A percentile compares a stretch with the other conserved stretches of the same genome.
Evolutionary conservation across 2,888 invertebrate species (phyloP).

Genomic region (Pseudococcus viburni): DNA sequence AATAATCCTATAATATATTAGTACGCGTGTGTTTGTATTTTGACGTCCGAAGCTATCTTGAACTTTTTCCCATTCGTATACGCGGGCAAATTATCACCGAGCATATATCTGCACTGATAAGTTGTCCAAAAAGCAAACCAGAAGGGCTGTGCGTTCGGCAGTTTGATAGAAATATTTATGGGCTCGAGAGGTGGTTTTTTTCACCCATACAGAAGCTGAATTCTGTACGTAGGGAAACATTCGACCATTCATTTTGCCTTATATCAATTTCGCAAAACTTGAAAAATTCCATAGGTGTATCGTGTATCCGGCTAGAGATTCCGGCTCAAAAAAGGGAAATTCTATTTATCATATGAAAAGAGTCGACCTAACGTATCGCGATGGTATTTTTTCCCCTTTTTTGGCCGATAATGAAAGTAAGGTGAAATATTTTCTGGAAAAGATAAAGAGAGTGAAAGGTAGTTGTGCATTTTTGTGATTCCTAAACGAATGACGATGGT

Average conservation of each 20-base stretch:
- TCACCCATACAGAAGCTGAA: background rate
- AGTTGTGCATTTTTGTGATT: background rate
- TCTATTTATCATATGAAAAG: conserved; percentile 29
- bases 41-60: background rate
- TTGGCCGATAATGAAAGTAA: background rate
- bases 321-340: background rate
- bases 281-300: conserved; percentile 9
- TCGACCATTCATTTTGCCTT: background rate
- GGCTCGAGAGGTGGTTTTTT: background rate
- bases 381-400: background rate
- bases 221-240: background rate
- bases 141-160: background rate
- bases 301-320: background rate
- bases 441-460: background rate
- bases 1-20: background rate
- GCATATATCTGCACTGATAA: background rate
- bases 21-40: background rate
- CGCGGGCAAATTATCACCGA: background rate
- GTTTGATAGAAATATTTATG: conserved; percentile 38
- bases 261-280: conserved; percentile 21
- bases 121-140: background rate
- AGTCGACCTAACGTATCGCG: background rate
- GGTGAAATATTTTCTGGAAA: background rate
- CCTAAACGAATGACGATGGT: background rate
- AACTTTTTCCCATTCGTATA: background rate